phyloP scores from a whole-genome alignment of 2,888 invertebrate genomes.

The Sinotaia quadrata region DNA sequence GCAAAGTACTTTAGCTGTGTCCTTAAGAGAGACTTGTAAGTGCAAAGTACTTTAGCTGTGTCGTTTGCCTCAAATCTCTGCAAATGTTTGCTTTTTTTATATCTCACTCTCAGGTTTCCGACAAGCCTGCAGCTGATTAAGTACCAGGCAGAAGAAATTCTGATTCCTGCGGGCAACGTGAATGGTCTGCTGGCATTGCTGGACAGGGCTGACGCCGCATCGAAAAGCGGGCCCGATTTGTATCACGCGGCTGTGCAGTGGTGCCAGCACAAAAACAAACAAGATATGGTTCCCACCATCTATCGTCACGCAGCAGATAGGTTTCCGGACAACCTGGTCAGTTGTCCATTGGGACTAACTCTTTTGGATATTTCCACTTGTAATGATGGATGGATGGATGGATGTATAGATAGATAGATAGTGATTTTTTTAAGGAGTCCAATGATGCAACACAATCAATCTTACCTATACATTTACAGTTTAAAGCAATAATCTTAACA shows the following conservation, averaged over 20 bases:
- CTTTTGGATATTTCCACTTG: background rate
- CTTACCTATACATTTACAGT: no score
- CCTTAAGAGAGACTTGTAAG: no score
- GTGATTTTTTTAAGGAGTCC: no score
- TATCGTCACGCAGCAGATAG: constrained; percentile 18
- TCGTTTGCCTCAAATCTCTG: background rate
- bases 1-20: no score
- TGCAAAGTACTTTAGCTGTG: background rate
- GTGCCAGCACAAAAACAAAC: constrained; percentile 21
- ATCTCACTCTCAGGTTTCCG: constrained; percentile 17
- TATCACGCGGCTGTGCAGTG: constrained; percentile 31
- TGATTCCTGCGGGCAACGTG: constrained; percentile 11
- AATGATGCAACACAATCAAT: no score
- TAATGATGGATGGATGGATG: no score
- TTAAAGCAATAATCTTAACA: no score
- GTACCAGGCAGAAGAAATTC: constrained; percentile 14
- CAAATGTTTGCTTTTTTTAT: background rate
- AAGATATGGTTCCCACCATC: constrained; percentile 15
- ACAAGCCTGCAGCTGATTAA: constrained; percentile 14
- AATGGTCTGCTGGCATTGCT: constrained; percentile 13
- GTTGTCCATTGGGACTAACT: background rate
- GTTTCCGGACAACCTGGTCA: constrained; percentile 27
- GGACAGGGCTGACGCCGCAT: constrained; percentile 8
- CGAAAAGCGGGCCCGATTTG: constrained; percentile 17
- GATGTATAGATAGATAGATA: no score